phyloP scores from a whole-genome alignment of 1,140 invertebrate species.

The Euwallacea similis region DNA sequence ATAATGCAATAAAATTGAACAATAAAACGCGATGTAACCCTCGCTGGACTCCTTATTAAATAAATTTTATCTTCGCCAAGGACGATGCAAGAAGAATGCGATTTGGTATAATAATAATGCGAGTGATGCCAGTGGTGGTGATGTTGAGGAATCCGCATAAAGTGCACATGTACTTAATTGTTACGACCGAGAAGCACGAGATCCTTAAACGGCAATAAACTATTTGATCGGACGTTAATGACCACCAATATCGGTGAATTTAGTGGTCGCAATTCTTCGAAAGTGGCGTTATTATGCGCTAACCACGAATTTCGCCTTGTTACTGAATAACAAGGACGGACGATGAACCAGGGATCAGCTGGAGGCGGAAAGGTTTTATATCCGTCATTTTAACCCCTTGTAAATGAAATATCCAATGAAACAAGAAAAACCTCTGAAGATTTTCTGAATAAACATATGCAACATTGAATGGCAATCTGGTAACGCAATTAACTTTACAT shows the following conservation, averaged over 20 bases:
- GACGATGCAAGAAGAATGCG: conserved; percentile 10
- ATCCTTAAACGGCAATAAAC: conserved; percentile 5
- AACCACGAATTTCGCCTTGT: conserved; percentile 1
- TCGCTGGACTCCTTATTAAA: background rate
- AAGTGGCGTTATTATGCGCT: conserved; percentile 6
- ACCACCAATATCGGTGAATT: conserved; percentile 1
- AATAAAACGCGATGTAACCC: background rate
- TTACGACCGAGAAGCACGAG: conserved; percentile 17
- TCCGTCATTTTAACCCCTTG: background rate
- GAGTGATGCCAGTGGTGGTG: background rate
- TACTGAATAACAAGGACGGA: conserved; percentile 17
- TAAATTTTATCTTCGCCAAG: conserved; percentile 3
- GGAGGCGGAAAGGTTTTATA: background rate
- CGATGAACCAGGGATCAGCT: conserved; percentile 12
- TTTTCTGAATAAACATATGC: background rate
- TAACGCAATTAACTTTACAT: background rate
- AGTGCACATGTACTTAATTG: conserved; percentile 17
- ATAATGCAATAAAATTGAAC: conserved; percentile 9
- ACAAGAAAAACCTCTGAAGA: too few relatives aligned
- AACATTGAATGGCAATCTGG: background rate
- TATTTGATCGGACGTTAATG: conserved; percentile 10
- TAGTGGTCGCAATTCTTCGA: conserved; percentile 9
- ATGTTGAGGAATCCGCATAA: conserved; percentile 17
- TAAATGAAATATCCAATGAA: background rate
- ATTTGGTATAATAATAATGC: conserved; percentile 17